Evolutionary conservation across 1,140 invertebrate species (phyloP).

Genomic region (Leptinotarsa lineolata): DNA sequence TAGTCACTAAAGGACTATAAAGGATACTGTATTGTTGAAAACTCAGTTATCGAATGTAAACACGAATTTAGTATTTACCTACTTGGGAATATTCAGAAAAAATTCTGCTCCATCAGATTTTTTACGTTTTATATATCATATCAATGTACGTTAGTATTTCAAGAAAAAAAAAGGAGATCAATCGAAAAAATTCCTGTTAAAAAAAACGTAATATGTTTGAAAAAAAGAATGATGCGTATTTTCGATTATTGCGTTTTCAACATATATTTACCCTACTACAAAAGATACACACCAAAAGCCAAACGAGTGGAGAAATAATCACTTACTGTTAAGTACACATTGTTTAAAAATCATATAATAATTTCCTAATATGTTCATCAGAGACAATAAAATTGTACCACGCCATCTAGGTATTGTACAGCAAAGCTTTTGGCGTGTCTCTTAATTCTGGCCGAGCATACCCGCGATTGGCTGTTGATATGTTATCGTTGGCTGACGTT

Average conservation of each 20-base stretch:
- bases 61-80: too few species aligned
- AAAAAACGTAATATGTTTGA: too few species aligned
- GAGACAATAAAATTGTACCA: constrained; percentile 14
- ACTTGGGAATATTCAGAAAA: too few species aligned
- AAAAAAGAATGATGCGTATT: background rate
- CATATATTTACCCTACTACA: background rate
- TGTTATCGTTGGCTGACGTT: constrained; percentile 37
- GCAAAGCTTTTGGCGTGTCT: constrained; percentile 32
- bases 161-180: too few species aligned
- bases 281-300: constrained; percentile 29
- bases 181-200: too few species aligned
- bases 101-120: too few species aligned
- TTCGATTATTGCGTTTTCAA: background rate
- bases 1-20: constrained; percentile 43
- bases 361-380: constrained; percentile 25
- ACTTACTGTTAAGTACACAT: constrained; percentile 12
- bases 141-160: too few species aligned
- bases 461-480: constrained; percentile 41
- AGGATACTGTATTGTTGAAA: background rate
- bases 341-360: constrained; percentile 25
- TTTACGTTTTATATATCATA: too few species aligned
- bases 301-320: constrained; percentile 8
- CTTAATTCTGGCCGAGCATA: constrained; percentile 24
- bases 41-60: constrained; percentile 5
- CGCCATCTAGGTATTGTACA: constrained; percentile 14